Percentiles rank a stretch among this genome's conserved stretches.
Conservation (phyloP, 2,113 vertebrate genomes). For the Hucho hucho region DNA sequence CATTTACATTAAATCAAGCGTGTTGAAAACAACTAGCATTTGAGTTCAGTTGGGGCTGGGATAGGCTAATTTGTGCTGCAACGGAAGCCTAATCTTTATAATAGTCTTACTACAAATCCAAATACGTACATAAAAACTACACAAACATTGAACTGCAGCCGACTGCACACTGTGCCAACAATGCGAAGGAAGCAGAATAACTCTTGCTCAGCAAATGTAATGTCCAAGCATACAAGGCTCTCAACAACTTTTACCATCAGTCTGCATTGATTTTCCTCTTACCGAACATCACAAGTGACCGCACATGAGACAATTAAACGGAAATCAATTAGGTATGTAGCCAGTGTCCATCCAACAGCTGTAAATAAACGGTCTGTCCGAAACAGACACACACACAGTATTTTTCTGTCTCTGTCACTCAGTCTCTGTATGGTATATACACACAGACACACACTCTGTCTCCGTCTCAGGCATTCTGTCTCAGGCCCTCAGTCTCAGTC, state of each 20-base stretch:
- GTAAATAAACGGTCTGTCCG: background rate
- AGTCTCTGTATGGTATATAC: background rate
- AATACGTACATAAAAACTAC: no score
- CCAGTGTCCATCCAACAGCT: background rate
- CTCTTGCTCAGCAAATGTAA: background rate
- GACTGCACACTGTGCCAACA: no score
- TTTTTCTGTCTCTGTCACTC: no score
- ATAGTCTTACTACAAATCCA: no score
- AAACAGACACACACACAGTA: background rate
- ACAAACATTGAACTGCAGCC: no score
- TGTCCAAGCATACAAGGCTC: background rate
- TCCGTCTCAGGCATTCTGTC: no score
- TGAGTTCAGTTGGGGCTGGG: no score
- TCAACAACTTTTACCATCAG: background rate
- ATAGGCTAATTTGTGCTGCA: no score
- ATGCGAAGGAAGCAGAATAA: no score
- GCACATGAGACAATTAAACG: background rate
- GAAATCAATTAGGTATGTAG: background rate
- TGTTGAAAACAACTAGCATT: slow-evolving; percentile 16
- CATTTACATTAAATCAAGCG: background rate
- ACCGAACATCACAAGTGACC: background rate
- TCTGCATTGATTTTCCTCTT: background rate
- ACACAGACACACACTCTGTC: background rate
- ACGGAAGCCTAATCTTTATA: no score
- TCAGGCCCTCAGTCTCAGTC: no score